phyloP scores from a whole-genome alignment of 2,888 invertebrate species.

The Polylopha cassiicola region DNA sequence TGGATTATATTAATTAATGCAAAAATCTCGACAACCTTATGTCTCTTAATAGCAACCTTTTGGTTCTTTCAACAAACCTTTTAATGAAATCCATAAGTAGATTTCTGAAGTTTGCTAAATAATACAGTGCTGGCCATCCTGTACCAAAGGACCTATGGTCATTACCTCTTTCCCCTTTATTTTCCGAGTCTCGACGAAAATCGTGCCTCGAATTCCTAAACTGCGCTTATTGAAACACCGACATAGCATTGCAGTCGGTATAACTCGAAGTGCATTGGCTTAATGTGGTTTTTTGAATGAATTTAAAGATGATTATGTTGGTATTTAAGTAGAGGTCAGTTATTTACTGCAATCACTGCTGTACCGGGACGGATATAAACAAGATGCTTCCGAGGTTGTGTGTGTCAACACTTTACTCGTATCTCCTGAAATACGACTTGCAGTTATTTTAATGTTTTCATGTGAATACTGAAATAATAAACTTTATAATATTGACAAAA shows the following conservation, averaged over 20 bases:
- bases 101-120: no score
- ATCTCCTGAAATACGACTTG: no score
- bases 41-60: no score
- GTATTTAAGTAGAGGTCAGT: slow-evolving; percentile 18
- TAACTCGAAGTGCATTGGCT: background rate
- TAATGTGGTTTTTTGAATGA: slow-evolving; percentile 28
- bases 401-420: slow-evolving; percentile 14
- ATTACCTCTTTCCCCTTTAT: slow-evolving; percentile 40
- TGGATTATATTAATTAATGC: no score
- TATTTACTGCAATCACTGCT: slow-evolving; percentile 39
- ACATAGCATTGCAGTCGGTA: slow-evolving; percentile 24
- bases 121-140: slow-evolving; percentile 12
- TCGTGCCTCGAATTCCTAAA: slow-evolving; percentile 49
- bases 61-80: no score
- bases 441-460: no score
- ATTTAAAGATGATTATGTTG: slow-evolving; percentile 23
- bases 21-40: no score
- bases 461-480: no score
- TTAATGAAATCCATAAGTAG: no score
- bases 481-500: no score
- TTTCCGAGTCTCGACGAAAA: slow-evolving; percentile 43
- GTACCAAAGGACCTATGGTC: slow-evolving; percentile 28
- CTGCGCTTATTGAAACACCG: slow-evolving; percentile 41
- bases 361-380: slow-evolving; percentile 45
- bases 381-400: slow-evolving; percentile 34